Conservation (phyloP, 2,888 invertebrate genomes). For the Polia nebulosa region DNA sequence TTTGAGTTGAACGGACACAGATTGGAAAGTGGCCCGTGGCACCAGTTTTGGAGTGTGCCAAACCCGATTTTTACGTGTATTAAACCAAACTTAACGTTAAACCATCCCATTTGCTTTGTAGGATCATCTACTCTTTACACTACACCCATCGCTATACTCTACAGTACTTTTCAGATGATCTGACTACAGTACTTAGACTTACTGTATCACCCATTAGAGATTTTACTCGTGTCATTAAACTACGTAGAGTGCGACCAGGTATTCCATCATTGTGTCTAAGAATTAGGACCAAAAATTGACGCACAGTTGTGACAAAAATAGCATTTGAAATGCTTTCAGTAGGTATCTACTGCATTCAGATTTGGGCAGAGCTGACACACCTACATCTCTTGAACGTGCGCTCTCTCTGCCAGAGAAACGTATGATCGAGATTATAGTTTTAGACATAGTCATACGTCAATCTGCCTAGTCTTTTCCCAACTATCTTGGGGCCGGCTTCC, state of each 20-base stretch:
- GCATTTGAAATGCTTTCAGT: not conserved
- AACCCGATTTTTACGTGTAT: too few species aligned
- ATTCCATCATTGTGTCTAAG: conserved; percentile 5
- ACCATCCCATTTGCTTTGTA: not conserved
- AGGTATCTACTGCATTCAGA: not conserved
- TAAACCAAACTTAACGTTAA: not conserved
- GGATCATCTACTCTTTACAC: too few species aligned
- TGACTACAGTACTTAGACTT: not conserved
- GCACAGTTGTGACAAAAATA: conserved; percentile 24
- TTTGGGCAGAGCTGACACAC: conserved; percentile 37
- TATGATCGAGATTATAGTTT: not conserved
- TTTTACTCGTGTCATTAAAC: too few species aligned
- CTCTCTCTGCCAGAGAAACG: conserved; percentile 38
- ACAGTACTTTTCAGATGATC: not conserved
- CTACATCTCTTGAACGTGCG: conserved; percentile 12
- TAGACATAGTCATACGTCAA: too few species aligned
- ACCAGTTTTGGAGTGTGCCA: too few species aligned
- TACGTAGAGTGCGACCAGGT: not conserved
- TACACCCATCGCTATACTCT: not conserved
- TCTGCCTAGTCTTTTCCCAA: too few species aligned
- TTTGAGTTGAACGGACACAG: too few species aligned
- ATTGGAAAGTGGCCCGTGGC: too few species aligned
- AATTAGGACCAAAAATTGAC: conserved; percentile 34
- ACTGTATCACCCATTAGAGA: not conserved
- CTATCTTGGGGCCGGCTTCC: too few species aligned